Conservation (phyloP, 2,888 invertebrate genomes). For the Ypsolopha sequella region DNA sequence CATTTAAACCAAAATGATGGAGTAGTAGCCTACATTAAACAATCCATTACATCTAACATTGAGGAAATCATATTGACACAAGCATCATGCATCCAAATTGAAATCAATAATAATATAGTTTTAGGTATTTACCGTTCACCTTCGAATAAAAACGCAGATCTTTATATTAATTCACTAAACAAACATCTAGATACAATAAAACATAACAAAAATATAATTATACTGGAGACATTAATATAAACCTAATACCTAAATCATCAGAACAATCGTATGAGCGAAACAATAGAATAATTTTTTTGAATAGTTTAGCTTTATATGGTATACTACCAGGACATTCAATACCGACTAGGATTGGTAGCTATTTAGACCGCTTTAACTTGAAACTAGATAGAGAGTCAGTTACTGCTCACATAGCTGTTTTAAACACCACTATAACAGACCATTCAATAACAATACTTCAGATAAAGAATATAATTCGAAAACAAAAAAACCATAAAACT, state of each 20-base stretch:
- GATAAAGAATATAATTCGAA: neutral
- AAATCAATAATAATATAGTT: neutral
- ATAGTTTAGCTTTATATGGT: conserved; percentile 2
- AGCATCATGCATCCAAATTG: neutral
- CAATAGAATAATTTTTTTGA: neutral
- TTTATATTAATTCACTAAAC: neutral
- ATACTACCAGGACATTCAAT: conserved; percentile 5
- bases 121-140: conserved; percentile 1
- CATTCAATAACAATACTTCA: conserved; percentile 4
- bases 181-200: neutral
- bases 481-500: neutral
- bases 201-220: neutral
- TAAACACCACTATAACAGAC: conserved; percentile 8
- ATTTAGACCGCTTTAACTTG: conserved; percentile 7
- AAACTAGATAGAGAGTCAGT: conserved; percentile 4
- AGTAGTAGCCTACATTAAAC: neutral
- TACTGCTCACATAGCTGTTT: neutral
- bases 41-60: neutral
- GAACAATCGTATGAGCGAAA: neutral
- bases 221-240: conserved; percentile 2
- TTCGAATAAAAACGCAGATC: neutral
- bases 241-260: neutral
- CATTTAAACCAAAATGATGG: neutral
- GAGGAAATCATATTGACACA: neutral
- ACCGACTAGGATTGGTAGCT: conserved; percentile 7